These are phyloP conservation scores for Perdita meconis DNA, from an alignment of 2,888 invertebrate genomes.

Conservation along the genomic window DNA sequence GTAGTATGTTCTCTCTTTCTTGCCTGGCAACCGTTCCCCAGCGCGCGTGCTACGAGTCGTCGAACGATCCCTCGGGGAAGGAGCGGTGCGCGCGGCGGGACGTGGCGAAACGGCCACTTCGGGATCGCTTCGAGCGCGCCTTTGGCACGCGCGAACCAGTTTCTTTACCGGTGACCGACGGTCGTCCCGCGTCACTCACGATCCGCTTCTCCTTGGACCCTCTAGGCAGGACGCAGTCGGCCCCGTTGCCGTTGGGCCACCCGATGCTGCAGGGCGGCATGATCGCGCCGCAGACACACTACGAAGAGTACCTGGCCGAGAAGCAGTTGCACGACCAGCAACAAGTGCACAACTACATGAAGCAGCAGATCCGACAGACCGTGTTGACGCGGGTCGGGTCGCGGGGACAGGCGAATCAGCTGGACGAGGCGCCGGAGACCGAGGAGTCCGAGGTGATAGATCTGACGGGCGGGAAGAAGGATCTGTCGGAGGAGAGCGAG, in stretches of 20 bases:
- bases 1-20: constrained; percentile 82
- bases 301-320: constrained; percentile 85
- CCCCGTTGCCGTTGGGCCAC: constrained; percentile 95
- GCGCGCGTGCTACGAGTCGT: constrained; percentile 13
- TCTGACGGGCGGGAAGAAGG: constrained; percentile 88
- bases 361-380: constrained; percentile 95
- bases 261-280: constrained; percentile 89
- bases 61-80: background rate
- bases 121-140: too few relatives aligned
- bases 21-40: constrained; percentile 23
- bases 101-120: too few relatives aligned
- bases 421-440: constrained; percentile 87
- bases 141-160: background rate
- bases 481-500: constrained; percentile 84
- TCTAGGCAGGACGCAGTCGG: constrained; percentile 95
- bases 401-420: constrained; percentile 86
- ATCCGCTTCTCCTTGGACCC: background rate
- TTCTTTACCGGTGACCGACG: background rate
- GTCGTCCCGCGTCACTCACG: background rate
- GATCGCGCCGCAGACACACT: constrained; percentile 84
- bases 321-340: constrained; percentile 86
- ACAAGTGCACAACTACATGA: constrained; percentile 87
- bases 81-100: too few relatives aligned
- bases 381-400: constrained; percentile 90
- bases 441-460: constrained; percentile 88